Base-by-base conservation (phyloP, 2,888 invertebrate genomes). In the Pristionchus maxplancki region DNA sequence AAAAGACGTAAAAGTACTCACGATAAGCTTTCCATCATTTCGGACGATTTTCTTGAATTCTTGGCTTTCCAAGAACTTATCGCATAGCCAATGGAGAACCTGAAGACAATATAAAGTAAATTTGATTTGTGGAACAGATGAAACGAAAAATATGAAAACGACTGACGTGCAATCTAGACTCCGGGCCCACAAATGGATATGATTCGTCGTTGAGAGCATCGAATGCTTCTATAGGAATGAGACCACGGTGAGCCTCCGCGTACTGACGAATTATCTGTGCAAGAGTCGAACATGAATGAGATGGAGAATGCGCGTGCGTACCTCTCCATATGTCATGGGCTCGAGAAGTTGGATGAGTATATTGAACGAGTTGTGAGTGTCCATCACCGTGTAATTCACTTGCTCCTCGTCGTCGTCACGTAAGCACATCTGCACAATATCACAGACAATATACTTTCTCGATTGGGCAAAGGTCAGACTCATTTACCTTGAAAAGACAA, bases 341-440 rank as follows among this genome's bases (percentile, higher is more conserved):
- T 99, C 99, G 93, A 98, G 96, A 94, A 98, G 96, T 96, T 97
- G 98, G 88, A 98, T 96, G 92, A 97, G 96, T 90, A 98, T 97
- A 95, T 99, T 98, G 44, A 98, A 97, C 95, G 98, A 97, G 95
- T 99, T 98, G 96, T 98, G 98, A 95, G 98, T 97, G 96, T 99
- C 99, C 89, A 97, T 95, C 15, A 98, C 93, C 28, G 93, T 89
- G 50, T 89, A 91, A 9, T 58, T 97, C 24, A 92, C 93, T 88
- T 93, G 97, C 95, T 97, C 97, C 20, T 97, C 96, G 95, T 98
- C 98, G 95, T 98, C 98, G 95, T 98, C 98, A 83, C 98, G 96
- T 87, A 98, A 82, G 81, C 90, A 90, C 86, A 86, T 86, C 86
- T 86, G 53, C 37, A 82, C n/a, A 78, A 17, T 44, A 40, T 20